Evolutionary conservation across 2,797 vertebrate genomes (phyloP), one percentile per base, ranked within the genome.

Genomic region (Trematomus bernacchii): DNA sequence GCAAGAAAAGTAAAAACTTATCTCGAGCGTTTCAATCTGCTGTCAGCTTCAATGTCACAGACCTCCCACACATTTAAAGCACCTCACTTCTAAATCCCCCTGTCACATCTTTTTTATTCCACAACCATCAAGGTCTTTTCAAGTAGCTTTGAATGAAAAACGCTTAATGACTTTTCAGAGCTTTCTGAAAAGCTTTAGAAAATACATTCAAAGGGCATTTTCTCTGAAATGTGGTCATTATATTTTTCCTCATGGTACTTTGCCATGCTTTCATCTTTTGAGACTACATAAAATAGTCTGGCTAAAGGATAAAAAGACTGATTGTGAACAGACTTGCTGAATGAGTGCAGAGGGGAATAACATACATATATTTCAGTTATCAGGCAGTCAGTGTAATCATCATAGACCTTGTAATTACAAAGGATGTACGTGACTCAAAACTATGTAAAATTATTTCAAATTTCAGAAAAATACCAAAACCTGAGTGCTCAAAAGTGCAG

Each of bases 131-230:
- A 71, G 57, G 62, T 27, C 52, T 47, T 30, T 50, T 43, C 27
- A 54, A 14, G 18, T 15, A 15, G 14, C 43, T 67, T 30, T 73
- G 42, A 74, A 72, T 59, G 14, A 66, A 73, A 77, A 19, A 0
- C 0, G 0, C 40, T 66, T 23, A 51, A 73, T 58, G 21, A 46
- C 51, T 55, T 81, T 57, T 65, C 14, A 54, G 30, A 59, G 21
- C 6, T 71, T 61, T 12, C 21, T 65, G 30, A 65, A 79, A 73
- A 76, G 75, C 77, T 71, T 80, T 59, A 63, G 66, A 69, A 70
- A 72, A 58, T 33, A 18, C 37, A 59, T 63, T 82, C 27, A 67
- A 65, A 61, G 54, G 48, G 30, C 21, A 62, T 51, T 66, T 46
- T 67, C 30, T 67, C 47, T 64, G 21, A 71, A 76, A 80, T 59